Base-by-base conservation (phyloP, 1,140 invertebrate species). In the Argopecten irradians region DNA sequence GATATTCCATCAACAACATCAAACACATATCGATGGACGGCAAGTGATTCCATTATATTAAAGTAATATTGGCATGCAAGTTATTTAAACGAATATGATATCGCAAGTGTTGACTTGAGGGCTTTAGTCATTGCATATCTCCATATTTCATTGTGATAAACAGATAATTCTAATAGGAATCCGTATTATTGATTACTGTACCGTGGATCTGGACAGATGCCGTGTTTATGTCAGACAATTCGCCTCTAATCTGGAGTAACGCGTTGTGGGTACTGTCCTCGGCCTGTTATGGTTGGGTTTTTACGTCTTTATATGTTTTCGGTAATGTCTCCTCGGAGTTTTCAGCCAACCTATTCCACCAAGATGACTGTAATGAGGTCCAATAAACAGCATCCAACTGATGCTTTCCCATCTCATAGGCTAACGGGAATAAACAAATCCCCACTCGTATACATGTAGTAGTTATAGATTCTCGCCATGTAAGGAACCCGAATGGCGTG, bases 321-420 rank as follows among this genome's bases (percentile, higher is more conserved):
- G n/a, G 28, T 71, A n/a, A 5, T n/a, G 55, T 5, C 55, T 71
- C 5, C n/a, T n/a, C 28, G 22, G 55, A 3, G 2, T 11, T 71
- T 71, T n/a, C 13, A 7, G 55, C 55, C 55, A 28, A 71, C 8
- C 55, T 71, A 28, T 71, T 71, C 55, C 55, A 28, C n/a, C n/a
- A 71, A n/a, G 8, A 28, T 71, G 55, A 46, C 55, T 28, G 55
- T 71, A 71, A 71, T n/a, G 55, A 71, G 14, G 55, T 71, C 8
- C 55, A 71, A 71, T 71, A 71, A 71, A 71, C 55, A 71, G 22
- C n/a, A 71, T 71, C 55, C 55, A n/a, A 71, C 55, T 28, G n/a
- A 11, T 28, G 28, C n/a, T 28, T 71, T n/a, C 43, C 55, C 55
- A 71, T 71, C 55, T 28, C 55, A 71, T 71, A 22, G 28, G 28